phyloP scores from a whole-genome alignment of 30 jellyfish, hydroid and myxozoan species.

The Hydra vulgaris region DNA sequence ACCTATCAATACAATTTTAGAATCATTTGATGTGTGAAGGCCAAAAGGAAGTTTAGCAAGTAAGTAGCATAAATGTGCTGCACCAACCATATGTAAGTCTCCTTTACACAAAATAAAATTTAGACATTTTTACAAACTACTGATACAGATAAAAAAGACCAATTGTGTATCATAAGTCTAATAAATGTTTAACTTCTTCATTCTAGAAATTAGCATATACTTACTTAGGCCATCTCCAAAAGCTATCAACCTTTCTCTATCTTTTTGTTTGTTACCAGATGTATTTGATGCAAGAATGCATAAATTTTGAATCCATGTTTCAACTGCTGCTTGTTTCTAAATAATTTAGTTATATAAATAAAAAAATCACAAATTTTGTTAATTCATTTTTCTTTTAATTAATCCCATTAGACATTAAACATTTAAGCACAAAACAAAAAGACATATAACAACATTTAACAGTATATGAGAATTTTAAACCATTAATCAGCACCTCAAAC shows the following conservation, averaged over 20 bases:
- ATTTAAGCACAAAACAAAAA: too few species aligned
- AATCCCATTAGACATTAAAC: too few species aligned
- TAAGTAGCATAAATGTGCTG: constrained; percentile 29
- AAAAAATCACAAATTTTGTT: not conserved
- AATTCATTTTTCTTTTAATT: too few species aligned
- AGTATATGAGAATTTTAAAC: too few species aligned
- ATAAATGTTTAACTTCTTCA: too few species aligned
- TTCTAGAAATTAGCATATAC: too few species aligned
- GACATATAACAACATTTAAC: too few species aligned
- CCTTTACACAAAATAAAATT: not conserved
- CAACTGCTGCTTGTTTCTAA: constrained; percentile 31
- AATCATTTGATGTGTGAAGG: constrained; percentile 15
- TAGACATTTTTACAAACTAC: not conserved
- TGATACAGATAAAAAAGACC: too few species aligned
- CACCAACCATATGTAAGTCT: constrained; percentile 23
- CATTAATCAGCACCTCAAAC: too few species aligned
- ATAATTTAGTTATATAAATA: not conserved
- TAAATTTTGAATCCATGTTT: constrained; percentile 34
- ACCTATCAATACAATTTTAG: constrained; percentile 13
- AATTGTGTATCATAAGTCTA: too few species aligned
- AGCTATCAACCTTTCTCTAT: constrained; percentile 13
- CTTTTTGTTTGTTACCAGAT: constrained; percentile 8
- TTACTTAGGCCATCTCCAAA: constrained; percentile 35
- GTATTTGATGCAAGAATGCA: constrained; percentile 22
- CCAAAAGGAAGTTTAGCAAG: constrained; percentile 24